Base-by-base conservation (phyloP, 2,888 invertebrate species). In the Cyclophora punctaria region DNA sequence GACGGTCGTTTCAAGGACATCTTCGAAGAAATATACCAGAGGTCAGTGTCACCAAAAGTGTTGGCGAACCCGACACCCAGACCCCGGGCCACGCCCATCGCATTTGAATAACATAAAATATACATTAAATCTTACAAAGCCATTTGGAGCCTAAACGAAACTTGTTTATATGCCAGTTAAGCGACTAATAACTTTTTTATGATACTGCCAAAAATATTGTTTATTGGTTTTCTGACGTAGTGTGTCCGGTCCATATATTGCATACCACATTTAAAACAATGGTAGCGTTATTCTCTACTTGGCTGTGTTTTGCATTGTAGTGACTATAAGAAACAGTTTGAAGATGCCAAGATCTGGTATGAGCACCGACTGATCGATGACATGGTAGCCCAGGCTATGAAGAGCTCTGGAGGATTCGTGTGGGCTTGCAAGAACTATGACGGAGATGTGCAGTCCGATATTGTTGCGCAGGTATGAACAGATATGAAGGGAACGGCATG, bases 381-480 rank as follows among this genome's bases (percentile, higher is more conserved):
- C 78, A 96, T 96, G 96, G 96, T 97, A 37, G 96, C 96, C 41
- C 95, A 96, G 78, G 93, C 90, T 3, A 83, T 96, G 47, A 96
- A 97, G 84, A 93, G 96, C 35, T 89, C 90, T 34, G 97, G 97
- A 50, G 95, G 94, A 5, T 96, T 96, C 76, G 94, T 97, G 46
- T 97, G 97, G 97, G 93, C 96, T 33, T 96, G 96, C 86, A 97
- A 97, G 86, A 97, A 97, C 83, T 97, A 97, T 74, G 96, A 96
- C 71, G 97, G 97, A 40, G 97, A 97, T 73, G 96, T 97, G 3
- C 96, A 96, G 82, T 95, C 95, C 0, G 96, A 97, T 72, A 90
- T 96, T 58, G 93, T 97, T 3, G 97, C 97, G 44, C 95, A 89
- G 85, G 89, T 89, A 62, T 48, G 58, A 41, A 37, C 20, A 20